Conservation (phyloP, 2,888 invertebrate species). For the Cremastobaeus sp. region DNA sequence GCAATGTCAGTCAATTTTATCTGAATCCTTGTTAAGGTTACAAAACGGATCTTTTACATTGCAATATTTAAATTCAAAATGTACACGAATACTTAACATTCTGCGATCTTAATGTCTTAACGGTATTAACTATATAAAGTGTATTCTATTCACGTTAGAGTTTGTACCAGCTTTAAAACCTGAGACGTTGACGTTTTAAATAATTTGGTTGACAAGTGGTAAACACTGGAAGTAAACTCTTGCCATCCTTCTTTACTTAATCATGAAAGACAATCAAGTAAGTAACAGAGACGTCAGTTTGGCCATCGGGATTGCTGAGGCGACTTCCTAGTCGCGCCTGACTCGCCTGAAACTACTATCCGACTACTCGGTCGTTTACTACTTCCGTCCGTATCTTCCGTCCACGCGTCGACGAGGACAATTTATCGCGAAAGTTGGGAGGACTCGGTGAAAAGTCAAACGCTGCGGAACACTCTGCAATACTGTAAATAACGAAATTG, state of each 20-base stretch:
- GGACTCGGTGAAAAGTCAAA: slow-evolving; percentile 52
- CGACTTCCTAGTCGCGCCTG: slow-evolving; percentile 2
- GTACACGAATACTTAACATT: no score
- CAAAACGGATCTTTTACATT: no score
- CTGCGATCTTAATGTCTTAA: no score
- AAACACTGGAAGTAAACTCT: slow-evolving; percentile 14
- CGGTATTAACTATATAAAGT: no score
- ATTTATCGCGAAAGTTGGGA: slow-evolving; percentile 55
- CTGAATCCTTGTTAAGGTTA: no score
- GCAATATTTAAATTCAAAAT: no score
- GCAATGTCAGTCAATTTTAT: no score
- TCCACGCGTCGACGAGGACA: slow-evolving; percentile 39
- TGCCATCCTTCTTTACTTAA: slow-evolving; percentile 17
- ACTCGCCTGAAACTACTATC: slow-evolving; percentile 27
- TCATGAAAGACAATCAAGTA: slow-evolving; percentile 42
- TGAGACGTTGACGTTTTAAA: no score
- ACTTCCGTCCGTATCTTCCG: slow-evolving; percentile 53
- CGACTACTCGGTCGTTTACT: slow-evolving; percentile 46
- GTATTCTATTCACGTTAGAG: no score
- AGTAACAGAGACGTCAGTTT: slow-evolving; percentile 26
- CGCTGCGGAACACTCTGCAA: slow-evolving; percentile 51
- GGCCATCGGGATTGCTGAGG: slow-evolving; percentile 22
- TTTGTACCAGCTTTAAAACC: no score
- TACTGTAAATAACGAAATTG: slow-evolving; percentile 56
- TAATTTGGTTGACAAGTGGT: slow-evolving; percentile 14